phyloP scores from a whole-genome alignment of 2,113 vertebrate species.

The Chrysemys picta region DNA sequence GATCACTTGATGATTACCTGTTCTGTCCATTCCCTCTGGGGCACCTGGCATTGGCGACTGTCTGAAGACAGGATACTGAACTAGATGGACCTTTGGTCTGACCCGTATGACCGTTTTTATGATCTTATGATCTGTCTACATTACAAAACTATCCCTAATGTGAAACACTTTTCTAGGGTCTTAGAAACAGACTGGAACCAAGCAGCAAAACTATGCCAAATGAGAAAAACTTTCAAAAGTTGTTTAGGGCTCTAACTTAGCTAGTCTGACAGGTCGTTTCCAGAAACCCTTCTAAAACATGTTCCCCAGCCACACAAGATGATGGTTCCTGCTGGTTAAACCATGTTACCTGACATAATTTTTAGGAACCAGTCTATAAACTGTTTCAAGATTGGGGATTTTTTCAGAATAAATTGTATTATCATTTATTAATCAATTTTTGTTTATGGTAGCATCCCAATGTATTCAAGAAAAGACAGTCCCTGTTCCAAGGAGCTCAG shows the following conservation, averaged over 20 bases:
- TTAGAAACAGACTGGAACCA: not conserved
- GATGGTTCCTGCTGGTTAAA: not conserved
- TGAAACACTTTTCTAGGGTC: not conserved
- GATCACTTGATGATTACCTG: too few species aligned
- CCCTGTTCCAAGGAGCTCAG: not conserved
- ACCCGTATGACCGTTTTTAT: too few species aligned
- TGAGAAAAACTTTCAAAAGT: not conserved
- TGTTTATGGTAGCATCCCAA: not conserved
- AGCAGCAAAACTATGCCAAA: not conserved
- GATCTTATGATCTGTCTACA: not conserved
- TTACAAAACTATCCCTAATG: not conserved
- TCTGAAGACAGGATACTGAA: too few species aligned
- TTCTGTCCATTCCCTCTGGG: too few species aligned
- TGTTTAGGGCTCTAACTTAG: not conserved
- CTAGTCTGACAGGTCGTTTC: not conserved
- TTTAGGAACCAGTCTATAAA: not conserved
- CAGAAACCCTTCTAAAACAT: not conserved
- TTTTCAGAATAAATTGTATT: not conserved
- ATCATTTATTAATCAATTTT: not conserved
- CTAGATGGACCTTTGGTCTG: too few species aligned
- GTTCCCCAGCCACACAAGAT: not conserved
- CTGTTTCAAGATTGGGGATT: not conserved
- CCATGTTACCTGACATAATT: not conserved
- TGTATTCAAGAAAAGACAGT: not conserved
- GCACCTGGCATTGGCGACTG: too few species aligned